Evolutionary conservation across 2,113 vertebrate genomes (phyloP).

Genomic region (Verasper variegatus): DNA sequence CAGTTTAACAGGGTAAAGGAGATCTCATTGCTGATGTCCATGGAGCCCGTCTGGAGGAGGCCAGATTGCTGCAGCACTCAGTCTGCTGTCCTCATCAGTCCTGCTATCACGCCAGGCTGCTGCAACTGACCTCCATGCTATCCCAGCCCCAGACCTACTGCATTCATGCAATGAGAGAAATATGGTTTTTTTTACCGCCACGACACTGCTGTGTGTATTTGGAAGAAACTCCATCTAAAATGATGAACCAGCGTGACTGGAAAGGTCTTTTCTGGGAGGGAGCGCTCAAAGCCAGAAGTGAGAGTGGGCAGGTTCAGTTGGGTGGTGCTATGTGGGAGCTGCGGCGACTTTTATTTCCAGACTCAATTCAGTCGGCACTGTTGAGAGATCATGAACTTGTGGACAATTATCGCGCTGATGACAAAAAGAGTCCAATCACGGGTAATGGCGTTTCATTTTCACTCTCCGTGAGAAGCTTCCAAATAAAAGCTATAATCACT

Average conservation of each 20-base stretch:
- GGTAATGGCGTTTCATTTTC: constrained; percentile 65
- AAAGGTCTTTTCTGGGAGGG: constrained; percentile 18
- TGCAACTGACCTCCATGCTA: constrained; percentile 45
- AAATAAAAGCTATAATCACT: constrained; percentile 77
- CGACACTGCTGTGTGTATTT: background rate
- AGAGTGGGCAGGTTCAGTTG: constrained; percentile 36
- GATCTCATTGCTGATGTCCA: constrained; percentile 80
- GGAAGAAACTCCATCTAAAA: constrained; percentile 1
- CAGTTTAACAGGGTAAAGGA: constrained; percentile 81
- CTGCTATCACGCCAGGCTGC: constrained; percentile 57
- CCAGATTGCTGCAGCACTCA: constrained; percentile 57
- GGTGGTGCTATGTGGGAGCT: constrained; percentile 3
- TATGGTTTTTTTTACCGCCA: background rate
- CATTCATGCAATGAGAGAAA: constrained; percentile 14
- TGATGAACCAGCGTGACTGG: background rate
- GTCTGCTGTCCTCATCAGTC: constrained; percentile 69
- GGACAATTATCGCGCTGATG: constrained; percentile 67
- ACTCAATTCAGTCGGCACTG: constrained; percentile 50
- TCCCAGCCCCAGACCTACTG: constrained; percentile 34
- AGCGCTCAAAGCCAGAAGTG: constrained; percentile 16
- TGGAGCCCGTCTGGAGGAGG: constrained; percentile 59
- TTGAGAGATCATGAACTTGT: constrained; percentile 60
- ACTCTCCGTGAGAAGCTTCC: constrained; percentile 57
- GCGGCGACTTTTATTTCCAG: constrained; percentile 46
- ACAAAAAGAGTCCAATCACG: constrained; percentile 67